Evolutionary conservation across 2,797 vertebrate species (phyloP).

Genomic region (Platalea minor): DNA sequence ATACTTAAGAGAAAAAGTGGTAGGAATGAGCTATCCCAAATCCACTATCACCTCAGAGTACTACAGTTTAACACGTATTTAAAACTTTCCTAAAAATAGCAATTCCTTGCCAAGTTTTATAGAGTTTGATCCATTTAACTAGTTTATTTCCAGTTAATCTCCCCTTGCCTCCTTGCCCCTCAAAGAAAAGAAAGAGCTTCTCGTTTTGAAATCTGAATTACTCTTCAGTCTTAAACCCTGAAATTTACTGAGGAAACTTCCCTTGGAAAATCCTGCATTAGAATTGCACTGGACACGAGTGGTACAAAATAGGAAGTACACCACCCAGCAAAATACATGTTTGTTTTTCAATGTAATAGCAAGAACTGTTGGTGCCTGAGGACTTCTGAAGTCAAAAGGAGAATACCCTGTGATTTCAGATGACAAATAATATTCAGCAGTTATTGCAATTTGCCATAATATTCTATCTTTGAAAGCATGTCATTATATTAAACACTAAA

Average conservation of each 20-base stretch:
- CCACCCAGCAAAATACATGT: background rate
- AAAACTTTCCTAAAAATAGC: background rate
- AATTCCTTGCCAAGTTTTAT: background rate
- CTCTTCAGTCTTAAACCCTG: background rate
- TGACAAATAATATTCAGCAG: background rate
- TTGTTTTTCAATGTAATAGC: background rate
- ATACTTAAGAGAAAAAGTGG: background rate
- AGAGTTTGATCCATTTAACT: background rate
- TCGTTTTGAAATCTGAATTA: background rate
- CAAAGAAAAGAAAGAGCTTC: background rate
- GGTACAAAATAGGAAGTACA: background rate
- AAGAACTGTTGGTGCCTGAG: background rate
- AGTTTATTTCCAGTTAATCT: background rate
- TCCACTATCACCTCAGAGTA: background rate
- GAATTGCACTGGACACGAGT: background rate
- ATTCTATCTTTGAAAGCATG: background rate
- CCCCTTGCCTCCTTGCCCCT: background rate
- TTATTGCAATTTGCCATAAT: background rate
- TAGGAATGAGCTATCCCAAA: background rate
- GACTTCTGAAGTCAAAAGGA: background rate
- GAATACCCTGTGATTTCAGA: background rate
- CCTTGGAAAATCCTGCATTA: background rate
- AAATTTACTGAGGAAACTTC: background rate
- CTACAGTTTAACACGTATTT: background rate
- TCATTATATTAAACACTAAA: background rate